Evolutionary conservation across 1,140 invertebrate species (phyloP).

Genomic region (Branchinecta lynchi): DNA sequence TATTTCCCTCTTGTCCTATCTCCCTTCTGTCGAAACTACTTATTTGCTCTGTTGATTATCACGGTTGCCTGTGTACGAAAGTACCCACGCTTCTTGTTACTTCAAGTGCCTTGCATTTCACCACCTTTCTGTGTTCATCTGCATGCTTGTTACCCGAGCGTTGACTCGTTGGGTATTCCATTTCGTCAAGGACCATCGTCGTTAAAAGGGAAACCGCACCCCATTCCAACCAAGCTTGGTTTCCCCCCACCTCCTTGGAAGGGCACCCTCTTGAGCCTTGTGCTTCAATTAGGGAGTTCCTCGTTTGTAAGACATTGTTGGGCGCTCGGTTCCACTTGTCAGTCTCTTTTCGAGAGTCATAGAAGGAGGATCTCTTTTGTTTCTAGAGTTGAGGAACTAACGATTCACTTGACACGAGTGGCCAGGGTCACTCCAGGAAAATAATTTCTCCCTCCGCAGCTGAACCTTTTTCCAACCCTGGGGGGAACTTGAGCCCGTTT

Average conservation of each 20-base stretch:
- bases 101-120: too few species aligned
- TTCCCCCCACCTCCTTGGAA: neutral
- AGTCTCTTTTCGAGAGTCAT: constrained; percentile 7
- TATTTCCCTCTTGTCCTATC: too few species aligned
- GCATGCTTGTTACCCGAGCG: too few species aligned
- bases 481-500: neutral
- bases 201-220: neutral
- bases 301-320: constrained; percentile 11
- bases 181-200: neutral
- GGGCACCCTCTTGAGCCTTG: neutral
- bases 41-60: too few species aligned
- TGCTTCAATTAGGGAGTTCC: constrained; percentile 10
- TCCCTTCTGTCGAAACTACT: too few species aligned
- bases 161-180: neutral
- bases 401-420: neutral
- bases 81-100: too few species aligned
- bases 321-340: neutral
- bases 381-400: constrained; percentile 7
- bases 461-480: neutral
- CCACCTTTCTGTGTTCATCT: too few species aligned
- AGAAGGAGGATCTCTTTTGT: constrained; percentile 11
- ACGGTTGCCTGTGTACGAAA: too few species aligned
- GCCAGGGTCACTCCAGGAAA: neutral
- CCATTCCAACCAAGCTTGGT: neutral
- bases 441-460: neutral